Percentiles rank a stretch among this genome's conserved stretches.
Evolutionary conservation across 2,888 invertebrate species (phyloP).

Genomic region (Agrenia bidenticulata): DNA sequence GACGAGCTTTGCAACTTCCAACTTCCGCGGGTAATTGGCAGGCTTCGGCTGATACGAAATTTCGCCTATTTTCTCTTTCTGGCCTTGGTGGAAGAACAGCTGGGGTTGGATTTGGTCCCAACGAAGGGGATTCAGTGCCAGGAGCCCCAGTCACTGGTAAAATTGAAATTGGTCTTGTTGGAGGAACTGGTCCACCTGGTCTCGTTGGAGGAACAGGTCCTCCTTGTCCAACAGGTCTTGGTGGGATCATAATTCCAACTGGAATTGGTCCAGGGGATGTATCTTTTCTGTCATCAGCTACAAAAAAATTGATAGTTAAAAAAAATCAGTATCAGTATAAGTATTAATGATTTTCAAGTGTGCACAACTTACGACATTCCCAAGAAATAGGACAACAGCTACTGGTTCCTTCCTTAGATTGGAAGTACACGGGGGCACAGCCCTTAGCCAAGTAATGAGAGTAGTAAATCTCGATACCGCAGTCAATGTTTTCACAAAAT

Average conservation of each 20-base stretch:
- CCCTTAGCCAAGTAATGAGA: conserved; percentile 46
- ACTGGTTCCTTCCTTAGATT: conserved; percentile 36
- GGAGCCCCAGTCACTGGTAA: too few relatives aligned
- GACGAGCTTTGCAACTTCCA: conserved; percentile 44
- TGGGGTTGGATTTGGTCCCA: conserved; percentile 16
- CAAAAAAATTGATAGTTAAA: neutral
- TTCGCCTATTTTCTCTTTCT: conserved; percentile 17
- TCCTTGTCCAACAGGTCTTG: conserved; percentile 9
- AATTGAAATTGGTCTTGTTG: neutral
- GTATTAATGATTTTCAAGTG: too few relatives aligned
- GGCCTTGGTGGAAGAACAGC: conserved; percentile 17
- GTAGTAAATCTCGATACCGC: conserved; percentile 52
- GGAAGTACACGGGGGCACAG: conserved; percentile 51
- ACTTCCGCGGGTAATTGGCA: conserved; percentile 32
- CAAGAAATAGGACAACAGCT: conserved; percentile 51
- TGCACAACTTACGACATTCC: conserved; percentile 52
- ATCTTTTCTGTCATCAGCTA: neutral
- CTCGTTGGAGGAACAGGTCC: neutral
- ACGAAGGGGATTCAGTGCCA: neutral
- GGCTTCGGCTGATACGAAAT: conserved; percentile 10
- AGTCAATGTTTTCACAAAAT: conserved; percentile 50
- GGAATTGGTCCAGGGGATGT: too few relatives aligned
- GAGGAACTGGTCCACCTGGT: conserved; percentile 4
- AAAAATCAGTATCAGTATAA: too few relatives aligned
- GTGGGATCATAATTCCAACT: too few relatives aligned